A percentile compares a stretch with the other conserved stretches of the same genome.
phyloP scores from a whole-genome alignment of 2,888 invertebrate species.

The Chloroclysta siterata region DNA sequence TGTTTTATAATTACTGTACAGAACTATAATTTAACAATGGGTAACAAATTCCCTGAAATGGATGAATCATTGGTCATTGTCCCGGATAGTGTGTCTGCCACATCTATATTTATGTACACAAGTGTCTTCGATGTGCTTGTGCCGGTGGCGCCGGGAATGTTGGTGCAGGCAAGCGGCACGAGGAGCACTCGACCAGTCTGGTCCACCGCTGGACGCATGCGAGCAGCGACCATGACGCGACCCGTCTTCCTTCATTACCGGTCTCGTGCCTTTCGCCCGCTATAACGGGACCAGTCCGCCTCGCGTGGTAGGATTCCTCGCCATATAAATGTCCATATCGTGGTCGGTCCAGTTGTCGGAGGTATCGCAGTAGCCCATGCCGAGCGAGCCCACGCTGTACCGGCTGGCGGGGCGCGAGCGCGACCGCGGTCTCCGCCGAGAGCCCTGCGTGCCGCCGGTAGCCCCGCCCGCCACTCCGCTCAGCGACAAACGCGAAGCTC shows the following conservation, averaged over 20 bases:
- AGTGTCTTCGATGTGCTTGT: constrained; percentile 25
- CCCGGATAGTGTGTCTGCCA: constrained; percentile 38
- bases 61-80: constrained; percentile 43
- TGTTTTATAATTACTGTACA: constrained; percentile 20
- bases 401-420: constrained; percentile 93
- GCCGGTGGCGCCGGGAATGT: constrained; percentile 45
- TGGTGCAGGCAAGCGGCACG: constrained; percentile 51
- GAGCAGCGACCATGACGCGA: constrained; percentile 56
- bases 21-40: constrained; percentile 20
- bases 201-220: constrained; percentile 49
- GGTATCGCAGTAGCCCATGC: constrained; percentile 94
- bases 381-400: constrained; percentile 92
- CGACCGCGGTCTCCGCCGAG: constrained; percentile 90
- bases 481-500: constrained; percentile 91
- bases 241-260: constrained; percentile 55
- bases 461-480: constrained; percentile 87
- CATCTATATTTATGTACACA: constrained; percentile 44
- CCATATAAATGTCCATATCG: constrained; percentile 98
- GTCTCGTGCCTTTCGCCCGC: constrained; percentile 64
- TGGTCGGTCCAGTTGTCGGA: constrained; percentile 97
- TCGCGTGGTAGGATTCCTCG: constrained; percentile 94
- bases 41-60: constrained; percentile 36
- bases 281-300: constrained; percentile 94
- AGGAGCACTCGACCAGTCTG: constrained; percentile 53
- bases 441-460: constrained; percentile 85